Evolutionary conservation across 2,888 invertebrate genomes (phyloP), one percentile per base, ranked within the genome.

Genomic region (Schrankia costaestrigalis): DNA sequence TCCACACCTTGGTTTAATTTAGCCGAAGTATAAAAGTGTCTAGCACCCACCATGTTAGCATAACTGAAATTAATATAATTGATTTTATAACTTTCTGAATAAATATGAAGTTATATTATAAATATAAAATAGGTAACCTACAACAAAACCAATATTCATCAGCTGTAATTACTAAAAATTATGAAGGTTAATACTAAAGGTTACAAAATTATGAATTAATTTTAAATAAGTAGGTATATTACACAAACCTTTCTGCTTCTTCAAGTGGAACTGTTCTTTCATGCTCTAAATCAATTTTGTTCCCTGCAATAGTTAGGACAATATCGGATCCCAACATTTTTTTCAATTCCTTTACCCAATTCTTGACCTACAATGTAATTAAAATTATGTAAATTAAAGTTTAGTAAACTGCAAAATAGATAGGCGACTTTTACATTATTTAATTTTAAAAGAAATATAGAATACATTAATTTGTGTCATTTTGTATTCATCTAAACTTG

Each of bases 261-360:
- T 95, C 93, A 10, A 93, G 87, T 13, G 92, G 89, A 7, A 99
- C 97, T 53, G 93, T 94, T 56, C 98, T 89, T 51, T 97, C 94
- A 71, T 94, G 95, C 66, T 97, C 97, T 64, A 99, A 89, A 85
- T 99, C 99, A 69, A 94, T 92, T 91, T 99, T 99, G 83, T 99
- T 99, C 29, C 99, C 99, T 37, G 96, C 97, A 70, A 99, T 98
- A 31, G 94, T 93, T 37, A 99, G 89, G 52, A 95, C 93, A 56
- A 99, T 95, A 58, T 97, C 95, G 39, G 94, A 92, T 2, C 98
- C 99, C 22, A 99, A 89, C 95, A 99, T 98, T 79, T 97, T 97
- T 55, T 95, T 93, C 35, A 99, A 83, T 78, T 99, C 99, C 69
- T 97, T 97, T 13, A 99, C 98, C 99, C 99, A 99, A 74, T 94